Evolutionary conservation across 2,113 vertebrate species (phyloP), one percentile per base, ranked within the genome.

Genomic region (Smithornis capensis): DNA sequence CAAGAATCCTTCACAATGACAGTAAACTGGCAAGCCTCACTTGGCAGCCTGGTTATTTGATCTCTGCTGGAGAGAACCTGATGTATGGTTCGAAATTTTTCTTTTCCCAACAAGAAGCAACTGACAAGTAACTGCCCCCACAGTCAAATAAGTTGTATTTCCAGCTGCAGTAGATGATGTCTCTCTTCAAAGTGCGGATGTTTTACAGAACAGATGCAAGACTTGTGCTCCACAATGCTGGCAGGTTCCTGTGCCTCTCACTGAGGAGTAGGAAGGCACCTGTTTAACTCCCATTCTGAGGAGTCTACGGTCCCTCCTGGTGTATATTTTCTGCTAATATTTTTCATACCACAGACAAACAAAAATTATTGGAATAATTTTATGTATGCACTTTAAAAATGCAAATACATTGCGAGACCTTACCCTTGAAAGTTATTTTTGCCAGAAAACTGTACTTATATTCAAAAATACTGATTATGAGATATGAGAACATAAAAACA

Each of bases 291-390:
- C 44, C 68, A 64, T 76, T 44, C 28, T 59, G 25, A n/a, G 73
- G 84, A 87, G 63, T 29, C 78, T 56, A 16, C 22, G 49, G 40
- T 62, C 67, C n/a, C 74, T 91, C 45, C 91, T 64, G 87, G 60
- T 37, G 28, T 70, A 55, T 85, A 90, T 95, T 91, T 92, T 90
- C 53, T 80, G 76, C 79, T 90, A 82, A 81, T 71, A 79, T 84
- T 80, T 95, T 80, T 89, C 69, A 64, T 69, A 33, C 29, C 42
- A 87, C 49, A 50, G 60, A 57, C 64, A 81, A 92, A 81, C n/a
- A 24, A 87, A 85, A 85, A 91, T 80, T 88, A 95, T 7, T 94
- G 89, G 74, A 81, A 75, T 94, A 89, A 82, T 84, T 96, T 76
- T 22, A 78, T 77, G 45, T 81, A 29, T 35, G 8, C 69, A 38